Conservation (phyloP, 2,113 vertebrate species). For the human (Homo sapiens) region DNA sequence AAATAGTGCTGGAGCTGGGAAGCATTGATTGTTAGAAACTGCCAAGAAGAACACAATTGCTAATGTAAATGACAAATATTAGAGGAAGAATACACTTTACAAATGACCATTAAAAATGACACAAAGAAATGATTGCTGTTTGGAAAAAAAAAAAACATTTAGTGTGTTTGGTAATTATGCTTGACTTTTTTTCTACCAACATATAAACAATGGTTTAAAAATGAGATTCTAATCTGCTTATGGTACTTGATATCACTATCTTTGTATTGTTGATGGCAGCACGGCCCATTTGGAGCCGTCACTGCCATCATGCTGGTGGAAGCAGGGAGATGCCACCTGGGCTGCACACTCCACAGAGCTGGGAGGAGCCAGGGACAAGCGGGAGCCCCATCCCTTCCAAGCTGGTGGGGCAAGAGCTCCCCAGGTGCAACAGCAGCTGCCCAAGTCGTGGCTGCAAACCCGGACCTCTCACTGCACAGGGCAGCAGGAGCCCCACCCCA, state of each 20-base stretch:
- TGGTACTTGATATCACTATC: neutral
- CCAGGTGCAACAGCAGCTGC: too few relatives aligned
- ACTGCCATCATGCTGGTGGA: too few relatives aligned
- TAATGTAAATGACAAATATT: conserved; percentile 54
- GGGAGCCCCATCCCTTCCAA: too few relatives aligned
- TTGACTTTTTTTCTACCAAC: conserved; percentile 41
- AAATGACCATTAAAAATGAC: conserved; percentile 12
- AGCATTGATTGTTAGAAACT: conserved; percentile 12
- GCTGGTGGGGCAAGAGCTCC: too few relatives aligned
- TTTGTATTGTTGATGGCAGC: neutral
- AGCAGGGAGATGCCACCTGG: too few relatives aligned
- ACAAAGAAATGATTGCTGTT: conserved; percentile 66
- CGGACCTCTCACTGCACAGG: too few relatives aligned
- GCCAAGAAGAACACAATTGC: neutral
- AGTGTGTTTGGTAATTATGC: conserved; percentile 15
- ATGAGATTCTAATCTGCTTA: conserved; percentile 35
- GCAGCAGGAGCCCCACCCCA: too few relatives aligned
- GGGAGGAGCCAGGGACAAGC: too few relatives aligned
- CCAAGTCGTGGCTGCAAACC: too few relatives aligned
- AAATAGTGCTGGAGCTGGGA: neutral
- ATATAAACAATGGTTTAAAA: conserved; percentile 51
- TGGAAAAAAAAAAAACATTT: conserved; percentile 52
- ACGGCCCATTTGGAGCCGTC: too few relatives aligned
- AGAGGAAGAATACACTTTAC: conserved; percentile 46
- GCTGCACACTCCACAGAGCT: too few relatives aligned